Percentiles rank a stretch among this genome's conserved stretches.
phyloP scores from a whole-genome alignment of 2,797 vertebrate genomes.

The Bufotes viridis region DNA sequence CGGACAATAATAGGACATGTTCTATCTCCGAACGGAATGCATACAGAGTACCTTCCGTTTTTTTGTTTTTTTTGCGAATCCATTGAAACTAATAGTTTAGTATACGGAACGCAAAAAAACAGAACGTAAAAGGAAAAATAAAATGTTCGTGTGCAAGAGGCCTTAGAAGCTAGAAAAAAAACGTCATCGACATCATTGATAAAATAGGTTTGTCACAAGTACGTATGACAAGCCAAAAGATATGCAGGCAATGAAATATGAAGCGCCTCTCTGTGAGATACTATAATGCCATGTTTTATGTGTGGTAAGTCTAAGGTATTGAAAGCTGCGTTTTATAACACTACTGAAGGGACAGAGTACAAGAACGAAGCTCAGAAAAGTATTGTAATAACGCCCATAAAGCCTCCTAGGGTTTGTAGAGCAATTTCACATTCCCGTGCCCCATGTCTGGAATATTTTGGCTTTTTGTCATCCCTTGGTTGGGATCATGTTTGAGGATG shows the following conservation, averaged over 20 bases:
- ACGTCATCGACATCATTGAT: no score
- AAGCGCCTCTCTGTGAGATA: neutral
- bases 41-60: no score
- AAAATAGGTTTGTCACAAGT: neutral
- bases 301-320: neutral
- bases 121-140: no score
- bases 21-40: no score
- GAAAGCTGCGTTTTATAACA: no score
- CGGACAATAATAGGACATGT: no score
- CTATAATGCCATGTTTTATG: neutral
- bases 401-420: neutral
- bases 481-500: neutral
- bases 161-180: no score
- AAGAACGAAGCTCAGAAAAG: neutral
- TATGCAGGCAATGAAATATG: neutral
- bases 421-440: neutral
- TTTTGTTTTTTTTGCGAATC: no score
- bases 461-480: neutral
- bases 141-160: no score
- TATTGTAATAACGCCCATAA: neutral
- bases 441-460: slow-evolving; percentile 6
- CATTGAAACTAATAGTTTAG: no score
- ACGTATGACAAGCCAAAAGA: neutral
- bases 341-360: neutral
- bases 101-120: no score